Evolutionary conservation across 2,888 invertebrate genomes (phyloP), one percentile per base, ranked within the genome.

Genomic region (Epsilonema sp.): DNA sequence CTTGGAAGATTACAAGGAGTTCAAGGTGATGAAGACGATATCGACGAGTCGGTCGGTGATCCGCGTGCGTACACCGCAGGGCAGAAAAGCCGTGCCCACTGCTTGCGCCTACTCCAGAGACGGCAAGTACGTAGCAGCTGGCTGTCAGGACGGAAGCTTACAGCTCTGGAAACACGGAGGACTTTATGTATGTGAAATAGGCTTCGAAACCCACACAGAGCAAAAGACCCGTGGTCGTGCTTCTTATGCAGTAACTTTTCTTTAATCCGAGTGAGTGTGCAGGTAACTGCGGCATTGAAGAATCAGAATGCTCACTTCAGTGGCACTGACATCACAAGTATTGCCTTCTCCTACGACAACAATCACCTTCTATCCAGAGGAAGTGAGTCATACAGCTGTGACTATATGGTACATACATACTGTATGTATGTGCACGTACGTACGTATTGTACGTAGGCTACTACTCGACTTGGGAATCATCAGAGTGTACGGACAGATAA

Each of bases 141-240:
- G 82, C 0, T 92, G 94, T 62, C 76, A 75, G 40, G 97, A 99
- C 67, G 97, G 97, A 0, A 86, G 85, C 0, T 76, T 92, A 46
- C 94, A 94, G 67, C 78, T 92, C 70, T 97, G 97, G 94, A 94
- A 97, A 63, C 80, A 85, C 44, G 75, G 89, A 25, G 84, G 80
- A 62, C 79, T 78, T 62, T 86, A 79, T 61, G 90, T 74, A 57
- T 60, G 68, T 57, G n/a, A n/a, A n/a, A n/a, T n/a, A n/a, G n/a
- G n/a, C n/a, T n/a, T n/a, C n/a, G n/a, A n/a, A n/a, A n/a, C n/a
- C n/a, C n/a, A n/a, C n/a, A n/a, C n/a, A n/a, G n/a, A n/a, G n/a
- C n/a, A n/a, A n/a, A n/a, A n/a, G n/a, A n/a, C n/a, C n/a, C n/a
- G n/a, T n/a, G n/a, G n/a, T 31, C 16, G 8, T 31, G 31, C 31